These are phyloP conservation scores for Solea solea DNA, from an alignment of 2,113 vertebrate genomes.

Conservation along the genomic window DNA sequence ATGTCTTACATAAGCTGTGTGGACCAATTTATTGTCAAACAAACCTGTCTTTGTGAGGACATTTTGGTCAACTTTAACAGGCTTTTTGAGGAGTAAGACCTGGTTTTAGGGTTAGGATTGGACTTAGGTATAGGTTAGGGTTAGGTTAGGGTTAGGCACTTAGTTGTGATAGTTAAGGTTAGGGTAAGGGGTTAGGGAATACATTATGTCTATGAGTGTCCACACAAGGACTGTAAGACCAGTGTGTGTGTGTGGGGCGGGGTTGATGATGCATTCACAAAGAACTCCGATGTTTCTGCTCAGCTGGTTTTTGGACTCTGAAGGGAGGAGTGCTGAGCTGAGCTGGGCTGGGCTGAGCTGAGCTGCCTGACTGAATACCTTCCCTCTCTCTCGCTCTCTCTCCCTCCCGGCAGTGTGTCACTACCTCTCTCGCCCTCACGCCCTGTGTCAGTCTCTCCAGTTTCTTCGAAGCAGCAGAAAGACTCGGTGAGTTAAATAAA, in stretches of 20 bases:
- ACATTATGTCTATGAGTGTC: background rate
- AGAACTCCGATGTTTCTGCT: conserved; percentile 7
- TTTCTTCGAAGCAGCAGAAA: background rate
- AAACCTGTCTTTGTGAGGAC: no score
- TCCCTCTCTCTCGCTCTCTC: background rate
- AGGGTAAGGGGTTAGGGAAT: background rate
- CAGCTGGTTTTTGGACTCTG: conserved; percentile 6
- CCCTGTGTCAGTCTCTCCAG: background rate
- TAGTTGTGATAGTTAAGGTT: background rate
- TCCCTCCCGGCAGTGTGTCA: background rate
- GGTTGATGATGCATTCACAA: conserved; percentile 34
- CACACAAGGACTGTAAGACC: background rate
- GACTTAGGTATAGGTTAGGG: no score
- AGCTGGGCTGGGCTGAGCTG: no score
- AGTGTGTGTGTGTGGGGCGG: conserved; percentile 31
- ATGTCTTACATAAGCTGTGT: no score
- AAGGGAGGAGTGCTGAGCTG: background rate
- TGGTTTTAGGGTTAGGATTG: no score
- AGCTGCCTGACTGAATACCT: background rate
- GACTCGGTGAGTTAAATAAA: conserved; percentile 21
- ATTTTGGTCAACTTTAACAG: no score
- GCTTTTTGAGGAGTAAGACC: no score
- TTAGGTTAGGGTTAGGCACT: no score
- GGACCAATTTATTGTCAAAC: no score
- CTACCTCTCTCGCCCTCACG: background rate